Conservation (phyloP, 1,140 invertebrate genomes). For the Psilanteris sp. region DNA sequence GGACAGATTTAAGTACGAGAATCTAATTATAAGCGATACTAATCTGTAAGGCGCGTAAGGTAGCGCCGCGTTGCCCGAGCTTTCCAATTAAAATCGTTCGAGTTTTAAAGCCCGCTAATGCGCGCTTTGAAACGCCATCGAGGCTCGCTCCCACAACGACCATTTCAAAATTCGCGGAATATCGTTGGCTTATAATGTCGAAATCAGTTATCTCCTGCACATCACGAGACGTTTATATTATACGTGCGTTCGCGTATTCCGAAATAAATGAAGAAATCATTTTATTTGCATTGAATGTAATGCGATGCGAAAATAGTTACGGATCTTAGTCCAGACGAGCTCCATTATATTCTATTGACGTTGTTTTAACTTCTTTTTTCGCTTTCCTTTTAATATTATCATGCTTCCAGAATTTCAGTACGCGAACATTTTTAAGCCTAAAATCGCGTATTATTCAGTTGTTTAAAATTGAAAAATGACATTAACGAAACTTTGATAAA, state of each 20-base stretch:
- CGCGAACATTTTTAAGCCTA: too few species aligned
- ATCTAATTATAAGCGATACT: conserved; percentile 64
- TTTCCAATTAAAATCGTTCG: conserved; percentile 61
- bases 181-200: conserved; percentile 38
- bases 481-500: too few species aligned
- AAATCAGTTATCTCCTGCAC: conserved; percentile 44
- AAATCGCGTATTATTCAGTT: too few species aligned
- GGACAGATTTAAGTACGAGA: conserved; percentile 66
- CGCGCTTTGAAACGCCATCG: conserved; percentile 10
- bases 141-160: conserved; percentile 29
- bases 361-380: conserved; percentile 6
- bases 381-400: too few species aligned
- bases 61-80: conserved; percentile 35
- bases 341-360: conserved; percentile 27
- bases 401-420: background rate
- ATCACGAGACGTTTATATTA: conserved; percentile 42
- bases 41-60: conserved; percentile 48
- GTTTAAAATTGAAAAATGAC: too few species aligned
- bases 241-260: conserved; percentile 41
- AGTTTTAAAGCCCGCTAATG: conserved; percentile 27
- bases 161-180: conserved; percentile 58
- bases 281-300: conserved; percentile 59
- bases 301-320: conserved; percentile 27
- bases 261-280: conserved; percentile 60
- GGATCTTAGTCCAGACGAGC: conserved; percentile 8